Evolutionary conservation across 1,140 invertebrate species (phyloP).

Genomic region (Anastrepha obliqua): DNA sequence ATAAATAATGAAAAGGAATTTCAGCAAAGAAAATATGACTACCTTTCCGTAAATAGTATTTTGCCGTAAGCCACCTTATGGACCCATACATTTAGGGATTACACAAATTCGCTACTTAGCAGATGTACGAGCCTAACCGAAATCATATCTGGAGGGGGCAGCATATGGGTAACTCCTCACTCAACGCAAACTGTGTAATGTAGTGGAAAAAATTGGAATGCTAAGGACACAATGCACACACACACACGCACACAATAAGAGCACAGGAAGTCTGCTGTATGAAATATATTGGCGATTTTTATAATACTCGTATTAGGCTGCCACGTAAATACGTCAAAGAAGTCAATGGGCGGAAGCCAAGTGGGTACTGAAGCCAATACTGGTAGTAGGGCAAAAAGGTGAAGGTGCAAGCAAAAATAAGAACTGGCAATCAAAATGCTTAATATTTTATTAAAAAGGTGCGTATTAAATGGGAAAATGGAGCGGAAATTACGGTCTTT

Average conservation of each 20-base stretch:
- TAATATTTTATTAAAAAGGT: background rate
- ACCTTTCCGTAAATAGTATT: too few relatives aligned
- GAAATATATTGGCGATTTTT: background rate
- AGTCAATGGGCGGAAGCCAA: too few relatives aligned
- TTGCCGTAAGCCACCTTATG: too few relatives aligned
- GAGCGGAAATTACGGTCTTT: background rate
- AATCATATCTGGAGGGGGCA: background rate
- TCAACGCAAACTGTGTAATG: background rate
- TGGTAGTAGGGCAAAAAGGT: too few relatives aligned
- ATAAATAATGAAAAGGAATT: too few relatives aligned
- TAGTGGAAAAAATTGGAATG: conserved; percentile 10
- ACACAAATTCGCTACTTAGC: too few relatives aligned
- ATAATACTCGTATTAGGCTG: background rate
- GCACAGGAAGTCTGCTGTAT: background rate
- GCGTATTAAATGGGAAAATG: background rate
- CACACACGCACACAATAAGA: background rate
- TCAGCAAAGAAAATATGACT: too few relatives aligned
- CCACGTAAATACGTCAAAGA: too few relatives aligned
- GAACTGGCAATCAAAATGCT: background rate
- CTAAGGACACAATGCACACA: background rate
- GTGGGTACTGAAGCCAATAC: too few relatives aligned
- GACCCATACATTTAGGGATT: too few relatives aligned
- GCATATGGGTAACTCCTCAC: background rate
- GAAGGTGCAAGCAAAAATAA: too few relatives aligned
- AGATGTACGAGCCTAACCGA: too few relatives aligned